These are phyloP conservation scores for Chelonus insularis DNA, from an alignment of 1,140 invertebrate genomes.

Conservation along the genomic window DNA sequence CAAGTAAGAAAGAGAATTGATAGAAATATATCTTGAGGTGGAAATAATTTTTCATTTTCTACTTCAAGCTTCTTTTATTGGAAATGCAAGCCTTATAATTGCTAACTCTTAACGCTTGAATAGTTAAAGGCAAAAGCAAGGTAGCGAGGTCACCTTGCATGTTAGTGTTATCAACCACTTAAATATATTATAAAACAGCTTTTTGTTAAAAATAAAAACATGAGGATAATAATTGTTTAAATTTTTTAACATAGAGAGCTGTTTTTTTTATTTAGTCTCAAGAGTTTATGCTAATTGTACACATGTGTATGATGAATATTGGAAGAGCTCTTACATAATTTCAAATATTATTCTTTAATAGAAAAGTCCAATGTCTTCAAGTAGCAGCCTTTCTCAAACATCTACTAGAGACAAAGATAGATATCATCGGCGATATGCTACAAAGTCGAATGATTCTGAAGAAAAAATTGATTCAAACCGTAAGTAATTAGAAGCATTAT, in stretches of 20 bases:
- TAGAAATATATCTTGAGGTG: neutral
- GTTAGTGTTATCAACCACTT: no score
- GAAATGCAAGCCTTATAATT: no score
- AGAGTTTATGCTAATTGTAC: no score
- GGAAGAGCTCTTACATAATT: neutral
- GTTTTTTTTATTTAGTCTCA: no score
- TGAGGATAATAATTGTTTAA: neutral
- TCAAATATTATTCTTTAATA: constrained; percentile 22
- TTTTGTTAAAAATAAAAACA: neutral
- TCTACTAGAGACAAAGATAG: constrained; percentile 59
- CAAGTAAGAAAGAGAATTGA: constrained; percentile 31
- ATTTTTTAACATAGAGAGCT: neutral
- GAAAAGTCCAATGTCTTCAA: constrained; percentile 38
- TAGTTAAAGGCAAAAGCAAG: no score
- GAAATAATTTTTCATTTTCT: constrained; percentile 2
- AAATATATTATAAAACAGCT: no score
- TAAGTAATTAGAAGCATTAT: neutral
- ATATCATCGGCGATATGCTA: constrained; percentile 71
- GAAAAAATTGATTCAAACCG: neutral
- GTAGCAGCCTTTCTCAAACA: constrained; percentile 27
- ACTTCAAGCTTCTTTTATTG: neutral
- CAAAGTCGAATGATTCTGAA: constrained; percentile 63
- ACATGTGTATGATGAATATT: no score
- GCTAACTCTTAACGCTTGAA: no score
- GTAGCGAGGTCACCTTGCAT: no score